Evolutionary conservation across 2,797 vertebrate species (phyloP), one percentile per base, ranked within the genome.

Genomic region (Hafferia zeledoni): DNA sequence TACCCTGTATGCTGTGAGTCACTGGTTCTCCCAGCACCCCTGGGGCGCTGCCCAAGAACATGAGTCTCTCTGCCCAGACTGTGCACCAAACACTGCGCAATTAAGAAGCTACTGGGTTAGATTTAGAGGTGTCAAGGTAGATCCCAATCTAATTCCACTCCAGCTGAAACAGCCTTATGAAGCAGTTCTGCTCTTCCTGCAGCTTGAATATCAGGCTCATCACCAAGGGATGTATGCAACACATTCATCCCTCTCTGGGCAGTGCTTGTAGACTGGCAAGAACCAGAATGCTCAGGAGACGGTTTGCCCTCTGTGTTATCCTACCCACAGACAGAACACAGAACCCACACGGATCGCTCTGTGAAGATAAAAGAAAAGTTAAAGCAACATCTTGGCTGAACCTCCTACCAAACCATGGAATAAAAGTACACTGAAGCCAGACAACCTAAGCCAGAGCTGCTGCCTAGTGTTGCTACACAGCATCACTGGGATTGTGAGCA

Each of bases 1-100:
- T 55, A n/a, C n/a, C 20, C 17, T 2, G 1, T 7, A 28, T 0
- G 1, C 27, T 44, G 24, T 19, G 63, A 24, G 24, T 28, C 3
- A 3, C 11, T 43, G 20, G 33, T 37, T 16, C 24, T 41, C 47
- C 43, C 44, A n/a, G 81, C 27, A 39, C n/a, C 0, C 0, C 37
- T 33, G 20, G 10, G 28, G 46, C 39, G n/a, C 57, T 49, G 57
- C 19, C 33, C 6, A 2, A 87, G 59, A 78, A 57, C 22, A 60
- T 0, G 0, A 0, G 17, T 13, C 44, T 59, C 46, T 50, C 55
- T 25, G 47, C 41, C 14, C 1, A 14, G 52, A 9, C 39, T 31
- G 13, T 23, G 52, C 2, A 3, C 11, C 18, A 74, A 80, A 78
- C 6, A 7, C 35, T 0, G 0, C 28, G 61, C 43, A 31, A 5